phyloP scores from a whole-genome alignment of 2,113 vertebrate genomes.

The Athene noctua region DNA sequence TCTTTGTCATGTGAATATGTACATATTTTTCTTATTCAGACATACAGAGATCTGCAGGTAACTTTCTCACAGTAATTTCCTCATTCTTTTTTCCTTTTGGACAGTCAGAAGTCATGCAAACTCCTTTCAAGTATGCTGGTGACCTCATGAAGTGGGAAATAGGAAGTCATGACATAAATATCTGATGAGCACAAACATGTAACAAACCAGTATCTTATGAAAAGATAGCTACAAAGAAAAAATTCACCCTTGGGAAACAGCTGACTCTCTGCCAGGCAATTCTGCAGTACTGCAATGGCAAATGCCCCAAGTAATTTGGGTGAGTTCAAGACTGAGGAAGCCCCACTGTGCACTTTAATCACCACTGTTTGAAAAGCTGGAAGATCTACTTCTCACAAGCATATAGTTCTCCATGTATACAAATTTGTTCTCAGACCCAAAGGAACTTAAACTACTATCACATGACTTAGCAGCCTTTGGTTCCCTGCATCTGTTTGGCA shows the following conservation, averaged over 20 bases:
- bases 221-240: not conserved
- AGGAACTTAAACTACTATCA: not conserved
- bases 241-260: not conserved
- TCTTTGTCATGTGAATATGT: constrained; percentile 36
- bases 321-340: not conserved
- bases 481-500: not conserved
- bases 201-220: not conserved
- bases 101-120: not conserved
- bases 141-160: not conserved
- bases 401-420: not conserved
- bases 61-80: constrained; percentile 19
- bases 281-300: not conserved
- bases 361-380: not conserved
- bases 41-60: not conserved
- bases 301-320: not conserved
- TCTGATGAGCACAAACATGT: not conserved
- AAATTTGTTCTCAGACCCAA: not conserved
- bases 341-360: not conserved
- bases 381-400: not conserved
- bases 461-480: not conserved
- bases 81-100: constrained; percentile 38
- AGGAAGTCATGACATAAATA: not conserved
- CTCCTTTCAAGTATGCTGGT: not conserved
- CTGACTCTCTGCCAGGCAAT: not conserved
- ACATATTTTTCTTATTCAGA: not conserved